Conservation (phyloP, 2,888 invertebrate genomes). For the Petrophora chlorosata region DNA sequence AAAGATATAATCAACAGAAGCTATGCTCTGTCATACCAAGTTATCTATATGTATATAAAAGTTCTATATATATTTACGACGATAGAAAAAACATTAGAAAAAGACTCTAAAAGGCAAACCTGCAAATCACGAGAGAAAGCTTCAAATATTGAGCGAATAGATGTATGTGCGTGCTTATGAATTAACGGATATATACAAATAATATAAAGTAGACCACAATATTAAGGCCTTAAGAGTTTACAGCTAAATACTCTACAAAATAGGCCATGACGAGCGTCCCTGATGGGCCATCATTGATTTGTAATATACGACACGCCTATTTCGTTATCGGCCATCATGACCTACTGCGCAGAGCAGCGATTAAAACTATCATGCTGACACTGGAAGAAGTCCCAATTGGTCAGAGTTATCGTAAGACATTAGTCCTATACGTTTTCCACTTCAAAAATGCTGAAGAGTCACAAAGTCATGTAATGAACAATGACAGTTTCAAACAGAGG, state of each 20-base stretch:
- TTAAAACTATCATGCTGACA: not conserved
- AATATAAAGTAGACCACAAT: conserved; percentile 50
- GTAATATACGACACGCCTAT: no score
- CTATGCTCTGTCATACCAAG: conserved; percentile 73
- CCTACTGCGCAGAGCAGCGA: not conserved
- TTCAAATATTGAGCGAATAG: conserved; percentile 63
- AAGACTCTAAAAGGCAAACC: conserved; percentile 72
- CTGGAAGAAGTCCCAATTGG: not conserved
- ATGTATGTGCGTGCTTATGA: conserved; percentile 69
- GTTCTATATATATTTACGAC: conserved; percentile 48
- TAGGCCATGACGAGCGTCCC: not conserved
- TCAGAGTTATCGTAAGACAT: not conserved
- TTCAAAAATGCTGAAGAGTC: no score
- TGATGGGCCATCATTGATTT: no score
- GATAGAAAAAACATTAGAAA: conserved; percentile 65
- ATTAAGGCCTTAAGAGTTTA: conserved; percentile 48
- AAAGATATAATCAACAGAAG: conserved; percentile 59
- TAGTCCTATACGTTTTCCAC: no score
- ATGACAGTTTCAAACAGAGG: no score
- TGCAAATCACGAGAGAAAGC: conserved; percentile 79
- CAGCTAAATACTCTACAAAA: conserved; percentile 9
- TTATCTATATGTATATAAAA: conserved; percentile 65
- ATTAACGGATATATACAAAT: conserved; percentile 47
- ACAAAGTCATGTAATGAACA: not conserved
- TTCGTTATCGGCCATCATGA: not conserved